Evolutionary conservation across 2,797 vertebrate genomes (phyloP), one percentile per base, ranked within the genome.

Genomic region (Capromys pilorides): DNA sequence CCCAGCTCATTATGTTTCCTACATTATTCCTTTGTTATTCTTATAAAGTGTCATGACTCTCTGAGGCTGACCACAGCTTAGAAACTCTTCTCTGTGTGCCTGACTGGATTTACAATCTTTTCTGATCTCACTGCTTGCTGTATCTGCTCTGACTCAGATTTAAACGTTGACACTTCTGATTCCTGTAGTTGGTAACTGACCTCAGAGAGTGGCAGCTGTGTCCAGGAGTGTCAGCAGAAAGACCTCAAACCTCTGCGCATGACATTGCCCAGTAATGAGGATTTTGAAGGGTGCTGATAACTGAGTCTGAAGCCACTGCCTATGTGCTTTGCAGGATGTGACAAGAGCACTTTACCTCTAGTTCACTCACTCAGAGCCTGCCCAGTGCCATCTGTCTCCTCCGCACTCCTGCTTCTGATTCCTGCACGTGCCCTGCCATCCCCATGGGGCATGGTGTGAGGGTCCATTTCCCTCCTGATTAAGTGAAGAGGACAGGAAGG

Each of bases 251-350:
- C 91, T 92, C 71, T 94, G 79, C 84, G 54, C 67, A 81, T 91
- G 91, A 91, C 87, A 94, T 81, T 73, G 85, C 39, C 81, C 83
- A 93, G 80, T 94, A 96, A 95, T 93, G 90, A 95, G 93, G 80
- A 64, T 91, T 94, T 36, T 69, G 90, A 97, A 96, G 89, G 83
- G 67, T 13, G 1, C 61, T 51, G 90, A 95, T 94, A 88, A 95
- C 92, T 96, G 94, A 94, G 83, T 95, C 93, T 78, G 92, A 94
- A 94, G 87, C 16, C 41, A 33, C 59, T 67, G 94, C 39, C 8
- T 83, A 64, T 66, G 69, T 95, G 91, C 88, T 93, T 82, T 93
- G 71, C 94, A 95, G 75, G 89, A 78, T 90, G 80, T 92, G 80
- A 92, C 79, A 80, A 61, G 82, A 71, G 39, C 28, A 9, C 87